Evolutionary conservation across 2,113 vertebrate species (phyloP), one percentile per base, ranked within the genome.

Genomic region (Synodontis membranacea): DNA sequence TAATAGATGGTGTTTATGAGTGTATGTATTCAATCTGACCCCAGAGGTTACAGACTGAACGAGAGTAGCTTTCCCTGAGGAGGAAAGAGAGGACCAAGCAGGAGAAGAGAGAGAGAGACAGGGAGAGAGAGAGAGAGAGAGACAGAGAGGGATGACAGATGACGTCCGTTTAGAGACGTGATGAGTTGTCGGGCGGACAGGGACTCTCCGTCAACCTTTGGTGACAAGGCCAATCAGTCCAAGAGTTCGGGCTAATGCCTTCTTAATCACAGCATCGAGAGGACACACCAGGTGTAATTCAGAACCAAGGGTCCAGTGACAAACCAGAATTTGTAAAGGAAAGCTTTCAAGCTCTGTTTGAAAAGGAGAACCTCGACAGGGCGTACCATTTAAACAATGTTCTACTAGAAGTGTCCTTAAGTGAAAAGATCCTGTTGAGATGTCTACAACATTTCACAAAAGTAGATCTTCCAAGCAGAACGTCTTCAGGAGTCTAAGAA

Each of bases 1-100:
- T 95, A 95, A 96, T 96, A 95, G 91, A 96, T 95, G 93, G 92
- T 95, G 94, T 96, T 96, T 95, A 95, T 95, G 94, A 95, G 94
- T 94, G 94, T 94, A 94, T 92, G 93, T 94, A 94, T 96, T 95
- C 95, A 93, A 95, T 95, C 94, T 95, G 94, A 95, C 95, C 95
- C 95, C 92, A 94, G 95, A 94, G 95, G 93, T 94, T 93, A 86
- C 93, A 92, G 91, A 84, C 86, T 93, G 93, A 94, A 94, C 90
- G 93, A 88, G 87, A 92, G 92, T 87, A 88, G 88, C 90, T 80
- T 58, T 88, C 84, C 89, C 84, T 74, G 15, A 86, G 70, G 66
- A 83, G 10, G 56, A 75, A 60, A 82, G 25, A 50, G 66, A 82
- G 79, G 79, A 46, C 93, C 91, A 91, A 92, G 91, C 91, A 90